Conservation (phyloP, 2,888 invertebrate genomes). For the Stenotaenia linearis region DNA sequence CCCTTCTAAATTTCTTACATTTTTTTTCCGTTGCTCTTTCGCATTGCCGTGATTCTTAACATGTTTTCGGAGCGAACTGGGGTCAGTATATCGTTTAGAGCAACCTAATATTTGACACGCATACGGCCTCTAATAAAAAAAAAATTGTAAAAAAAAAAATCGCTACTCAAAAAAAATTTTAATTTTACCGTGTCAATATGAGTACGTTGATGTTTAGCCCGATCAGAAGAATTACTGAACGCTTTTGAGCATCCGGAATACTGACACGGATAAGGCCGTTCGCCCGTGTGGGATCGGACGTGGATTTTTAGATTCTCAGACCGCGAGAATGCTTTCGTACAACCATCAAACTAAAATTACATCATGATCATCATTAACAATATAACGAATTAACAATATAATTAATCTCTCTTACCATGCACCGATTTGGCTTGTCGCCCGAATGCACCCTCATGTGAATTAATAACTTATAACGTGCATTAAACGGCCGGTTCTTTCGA, state of each 20-base stretch:
- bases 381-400: no score
- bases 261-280: conserved; percentile 92
- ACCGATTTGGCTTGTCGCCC: conserved; percentile 96
- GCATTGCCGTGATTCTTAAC: conserved; percentile 47
- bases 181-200: conserved; percentile 90
- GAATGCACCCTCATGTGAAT: conserved; percentile 97
- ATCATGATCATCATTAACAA: no score
- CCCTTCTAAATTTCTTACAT: conserved; percentile 37
- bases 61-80: conserved; percentile 55
- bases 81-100: conserved; percentile 55
- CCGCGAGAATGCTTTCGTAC: conserved; percentile 91
- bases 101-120: conserved; percentile 52
- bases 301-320: conserved; percentile 98
- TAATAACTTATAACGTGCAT: conserved; percentile 89
- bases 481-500: conserved; percentile 81
- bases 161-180: not conserved
- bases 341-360: conserved; percentile 85
- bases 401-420: conserved; percentile 67
- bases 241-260: conserved; percentile 88
- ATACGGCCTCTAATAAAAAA: conserved; percentile 52
- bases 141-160: not conserved
- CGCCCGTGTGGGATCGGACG: conserved; percentile 90
- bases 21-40: conserved; percentile 38
- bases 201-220: conserved; percentile 97
- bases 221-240: conserved; percentile 96